Evolutionary conservation across 2,888 invertebrate species (phyloP).

Genomic region (Bedellia somnulentella): DNA sequence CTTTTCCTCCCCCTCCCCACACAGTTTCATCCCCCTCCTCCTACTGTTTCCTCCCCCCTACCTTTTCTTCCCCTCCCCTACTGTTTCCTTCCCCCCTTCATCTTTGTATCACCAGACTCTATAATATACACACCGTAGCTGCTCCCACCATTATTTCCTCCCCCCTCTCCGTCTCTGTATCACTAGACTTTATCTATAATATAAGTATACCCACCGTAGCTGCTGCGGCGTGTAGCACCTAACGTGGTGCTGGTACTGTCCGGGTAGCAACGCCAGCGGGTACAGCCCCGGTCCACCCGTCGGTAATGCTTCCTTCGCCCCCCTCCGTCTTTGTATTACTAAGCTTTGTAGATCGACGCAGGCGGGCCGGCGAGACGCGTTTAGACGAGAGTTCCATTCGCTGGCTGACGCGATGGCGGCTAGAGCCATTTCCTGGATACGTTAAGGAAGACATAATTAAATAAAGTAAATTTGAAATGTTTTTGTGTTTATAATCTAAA

Average conservation of each 20-base stretch:
- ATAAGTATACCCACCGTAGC: constrained; percentile 63
- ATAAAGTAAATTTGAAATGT: neutral
- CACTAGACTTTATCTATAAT: too few species aligned
- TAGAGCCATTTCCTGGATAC: constrained; percentile 73
- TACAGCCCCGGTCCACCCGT: constrained; percentile 63
- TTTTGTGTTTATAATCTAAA: neutral
- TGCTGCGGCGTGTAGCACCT: constrained; percentile 79
- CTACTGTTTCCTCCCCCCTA: too few species aligned
- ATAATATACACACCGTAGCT: constrained; percentile 68
- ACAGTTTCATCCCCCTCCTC: too few species aligned
- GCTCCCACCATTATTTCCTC: constrained; percentile 59
- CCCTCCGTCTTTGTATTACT: constrained; percentile 69
- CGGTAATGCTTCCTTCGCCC: constrained; percentile 24
- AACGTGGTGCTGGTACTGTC: constrained; percentile 92
- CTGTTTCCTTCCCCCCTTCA: too few species aligned
- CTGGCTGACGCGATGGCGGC: constrained; percentile 84
- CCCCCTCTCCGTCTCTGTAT: constrained; percentile 23
- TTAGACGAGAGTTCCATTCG: constrained; percentile 87
- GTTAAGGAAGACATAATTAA: neutral
- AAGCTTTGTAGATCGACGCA: constrained; percentile 93
- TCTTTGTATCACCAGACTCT: too few species aligned
- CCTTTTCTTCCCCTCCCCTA: too few species aligned
- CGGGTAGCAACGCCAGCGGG: constrained; percentile 92
- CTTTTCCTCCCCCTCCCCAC: too few species aligned
- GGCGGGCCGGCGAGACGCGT: constrained; percentile 72